Conservation (phyloP, 1,140 invertebrate species). For the Brachystomella parvula region DNA sequence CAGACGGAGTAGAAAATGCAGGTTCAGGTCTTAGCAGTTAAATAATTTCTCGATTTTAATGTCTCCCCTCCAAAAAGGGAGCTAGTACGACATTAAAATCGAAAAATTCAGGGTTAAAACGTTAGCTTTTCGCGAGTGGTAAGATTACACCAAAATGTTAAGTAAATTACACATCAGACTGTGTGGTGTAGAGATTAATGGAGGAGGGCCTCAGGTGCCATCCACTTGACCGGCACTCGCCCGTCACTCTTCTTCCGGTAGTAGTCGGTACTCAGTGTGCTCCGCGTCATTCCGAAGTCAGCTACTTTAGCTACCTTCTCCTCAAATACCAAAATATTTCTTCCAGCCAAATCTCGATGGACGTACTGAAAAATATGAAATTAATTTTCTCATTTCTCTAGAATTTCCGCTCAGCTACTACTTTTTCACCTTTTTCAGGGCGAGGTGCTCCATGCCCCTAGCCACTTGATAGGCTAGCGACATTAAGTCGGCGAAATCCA, state of each 20-base stretch:
- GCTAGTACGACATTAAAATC: no score
- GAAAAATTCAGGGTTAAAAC: not conserved
- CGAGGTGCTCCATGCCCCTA: constrained; percentile 93
- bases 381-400: not conserved
- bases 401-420: no score
- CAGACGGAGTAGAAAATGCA: no score
- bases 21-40: no score
- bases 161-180: constrained; percentile 79
- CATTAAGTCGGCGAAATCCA: constrained; percentile 87
- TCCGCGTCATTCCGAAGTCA: constrained; percentile 95
- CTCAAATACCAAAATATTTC: constrained; percentile 92
- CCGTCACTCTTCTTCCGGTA: constrained; percentile 97
- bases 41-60: no score
- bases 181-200: constrained; percentile 84
- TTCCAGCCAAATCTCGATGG: constrained; percentile 91
- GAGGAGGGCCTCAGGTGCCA: constrained; percentile 95
- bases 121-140: not conserved
- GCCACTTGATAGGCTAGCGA: constrained; percentile 95
- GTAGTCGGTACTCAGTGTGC: constrained; percentile 88
- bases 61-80: no score
- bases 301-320: constrained; percentile 91
- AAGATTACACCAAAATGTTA: not conserved
- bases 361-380: constrained; percentile 63
- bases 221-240: constrained; percentile 94
- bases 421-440: constrained; percentile 68